Conservation (phyloP, 2,797 vertebrate genomes). For the Centroberyx gerrardi region DNA sequence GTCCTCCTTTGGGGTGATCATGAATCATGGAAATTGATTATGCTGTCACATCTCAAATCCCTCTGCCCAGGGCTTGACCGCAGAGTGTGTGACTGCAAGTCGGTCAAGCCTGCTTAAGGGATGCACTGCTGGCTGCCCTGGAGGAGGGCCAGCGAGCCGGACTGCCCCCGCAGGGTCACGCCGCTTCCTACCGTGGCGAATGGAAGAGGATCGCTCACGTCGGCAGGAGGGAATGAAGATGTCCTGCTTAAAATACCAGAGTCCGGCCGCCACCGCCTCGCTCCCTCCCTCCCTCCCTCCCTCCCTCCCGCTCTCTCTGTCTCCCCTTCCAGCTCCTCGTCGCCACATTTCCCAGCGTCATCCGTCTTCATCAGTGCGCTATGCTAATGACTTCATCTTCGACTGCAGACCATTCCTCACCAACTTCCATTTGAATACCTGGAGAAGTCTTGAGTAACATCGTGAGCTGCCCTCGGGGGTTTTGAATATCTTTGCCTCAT, state of each 20-base stretch:
- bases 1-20: conserved; percentile 74
- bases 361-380: conserved; percentile 75
- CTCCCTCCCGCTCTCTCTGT: conserved; percentile 23
- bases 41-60: conserved; percentile 85
- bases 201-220: conserved; percentile 78
- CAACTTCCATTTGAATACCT: conserved; percentile 63
- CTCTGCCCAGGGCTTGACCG: conserved; percentile 77
- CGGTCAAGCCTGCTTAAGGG: conserved; percentile 86
- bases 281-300: conserved; percentile 21
- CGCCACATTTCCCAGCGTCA: conserved; percentile 66
- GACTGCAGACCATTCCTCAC: conserved; percentile 45
- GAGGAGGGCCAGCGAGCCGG: conserved; percentile 66
- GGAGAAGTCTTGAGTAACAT: conserved; percentile 55
- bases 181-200: conserved; percentile 76
- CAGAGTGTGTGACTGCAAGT: conserved; percentile 82
- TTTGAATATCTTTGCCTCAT: conserved; percentile 68
- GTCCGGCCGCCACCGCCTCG: conserved; percentile 30
- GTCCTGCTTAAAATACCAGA: conserved; percentile 78
- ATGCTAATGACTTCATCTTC: conserved; percentile 67
- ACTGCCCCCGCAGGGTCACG: conserved; percentile 74
- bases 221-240: conserved; percentile 82
- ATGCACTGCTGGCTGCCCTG: conserved; percentile 67
- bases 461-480: conserved; percentile 39
- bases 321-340: conserved; percentile 63
- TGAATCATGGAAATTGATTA: conserved; percentile 87